These are phyloP conservation scores for Empidonax traillii DNA, from an alignment of 2,113 vertebrate genomes.

Conservation along the genomic window DNA sequence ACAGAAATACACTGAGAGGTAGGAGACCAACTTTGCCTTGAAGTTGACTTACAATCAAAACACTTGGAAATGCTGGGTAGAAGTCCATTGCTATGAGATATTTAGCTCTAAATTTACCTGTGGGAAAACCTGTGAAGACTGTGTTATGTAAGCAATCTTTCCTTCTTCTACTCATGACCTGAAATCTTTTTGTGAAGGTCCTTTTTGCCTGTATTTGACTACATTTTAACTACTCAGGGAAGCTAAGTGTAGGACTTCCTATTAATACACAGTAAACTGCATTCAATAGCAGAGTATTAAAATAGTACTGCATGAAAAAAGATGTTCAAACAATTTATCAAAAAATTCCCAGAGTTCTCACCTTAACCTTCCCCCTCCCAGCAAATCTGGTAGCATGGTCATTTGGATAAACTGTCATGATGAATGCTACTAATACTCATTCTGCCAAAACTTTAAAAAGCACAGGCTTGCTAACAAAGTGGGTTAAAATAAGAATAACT, in stretches of 20 bases:
- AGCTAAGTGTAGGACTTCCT: neutral
- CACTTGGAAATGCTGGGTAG: neutral
- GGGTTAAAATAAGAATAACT: neutral
- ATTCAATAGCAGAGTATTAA: neutral
- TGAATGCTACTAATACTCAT: neutral
- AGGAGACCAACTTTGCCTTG: neutral
- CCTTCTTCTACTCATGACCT: neutral
- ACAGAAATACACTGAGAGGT: neutral
- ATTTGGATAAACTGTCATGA: neutral
- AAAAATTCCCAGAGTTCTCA: neutral
- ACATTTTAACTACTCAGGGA: neutral
- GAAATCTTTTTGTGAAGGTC: neutral
- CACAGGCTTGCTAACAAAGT: neutral
- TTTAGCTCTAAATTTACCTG: neutral
- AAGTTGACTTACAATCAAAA: neutral
- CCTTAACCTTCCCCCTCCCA: neutral
- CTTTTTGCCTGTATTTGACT: neutral
- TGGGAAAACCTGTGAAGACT: neutral
- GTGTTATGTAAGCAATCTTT: neutral
- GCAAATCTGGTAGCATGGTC: neutral
- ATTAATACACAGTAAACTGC: neutral
- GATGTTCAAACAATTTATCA: neutral
- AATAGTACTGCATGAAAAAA: neutral
- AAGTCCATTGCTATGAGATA: neutral
- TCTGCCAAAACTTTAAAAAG: neutral